Evolutionary conservation across 2,797 vertebrate genomes (phyloP).

Genomic region (Basileuterus tristriatus): DNA sequence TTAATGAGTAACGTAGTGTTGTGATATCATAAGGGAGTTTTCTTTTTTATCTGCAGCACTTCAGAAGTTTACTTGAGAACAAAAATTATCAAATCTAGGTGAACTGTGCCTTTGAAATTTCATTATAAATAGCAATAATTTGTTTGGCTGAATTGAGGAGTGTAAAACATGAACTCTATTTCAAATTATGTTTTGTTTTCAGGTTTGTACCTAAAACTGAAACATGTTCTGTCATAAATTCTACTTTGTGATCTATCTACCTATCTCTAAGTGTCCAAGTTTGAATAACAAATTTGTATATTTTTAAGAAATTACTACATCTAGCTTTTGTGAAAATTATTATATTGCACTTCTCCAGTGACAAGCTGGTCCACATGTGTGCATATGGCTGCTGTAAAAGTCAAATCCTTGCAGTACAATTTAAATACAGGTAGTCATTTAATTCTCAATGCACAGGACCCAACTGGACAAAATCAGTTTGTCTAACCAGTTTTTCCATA

Average conservation of each 20-base stretch:
- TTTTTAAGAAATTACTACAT: background rate
- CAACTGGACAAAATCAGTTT: background rate
- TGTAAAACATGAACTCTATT: background rate
- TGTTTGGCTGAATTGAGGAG: background rate
- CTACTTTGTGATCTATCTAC: background rate
- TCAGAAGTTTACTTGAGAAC: background rate
- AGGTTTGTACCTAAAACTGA: background rate
- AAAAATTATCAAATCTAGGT: background rate
- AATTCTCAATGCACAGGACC: background rate
- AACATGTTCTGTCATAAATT: background rate
- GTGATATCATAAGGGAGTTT: constrained; percentile 36
- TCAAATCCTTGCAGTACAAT: background rate
- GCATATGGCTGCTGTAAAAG: background rate
- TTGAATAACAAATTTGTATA: background rate
- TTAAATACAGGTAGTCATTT: background rate
- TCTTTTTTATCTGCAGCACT: background rate
- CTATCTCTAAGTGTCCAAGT: background rate
- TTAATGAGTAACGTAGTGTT: constrained; percentile 77
- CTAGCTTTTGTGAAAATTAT: background rate
- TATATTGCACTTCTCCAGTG: background rate
- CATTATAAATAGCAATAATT: background rate
- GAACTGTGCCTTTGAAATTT: background rate
- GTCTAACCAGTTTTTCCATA: background rate
- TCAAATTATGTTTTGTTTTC: background rate
- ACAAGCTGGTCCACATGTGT: background rate